A percentile compares a stretch with the other conserved stretches of the same genome.
These are phyloP conservation scores for Hylaea fasciaria DNA, from an alignment of 2,888 invertebrate genomes.

Conservation along the genomic window DNA sequence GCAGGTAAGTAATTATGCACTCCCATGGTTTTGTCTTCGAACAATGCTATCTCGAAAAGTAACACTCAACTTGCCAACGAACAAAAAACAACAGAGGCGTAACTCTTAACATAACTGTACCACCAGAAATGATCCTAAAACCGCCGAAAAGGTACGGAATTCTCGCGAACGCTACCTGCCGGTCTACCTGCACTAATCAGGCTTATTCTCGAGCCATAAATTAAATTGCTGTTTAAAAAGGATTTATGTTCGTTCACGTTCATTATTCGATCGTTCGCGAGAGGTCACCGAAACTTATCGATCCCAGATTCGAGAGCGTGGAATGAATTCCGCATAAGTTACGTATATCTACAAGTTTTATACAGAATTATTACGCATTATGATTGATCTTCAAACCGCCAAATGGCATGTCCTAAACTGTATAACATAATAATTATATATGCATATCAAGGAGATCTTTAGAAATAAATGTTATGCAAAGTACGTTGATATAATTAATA, in stretches of 20 bases:
- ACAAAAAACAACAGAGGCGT: conserved; percentile 61
- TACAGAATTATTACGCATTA: no score
- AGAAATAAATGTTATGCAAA: no score
- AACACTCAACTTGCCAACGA: conserved; percentile 44
- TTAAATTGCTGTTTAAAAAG: conserved; percentile 67
- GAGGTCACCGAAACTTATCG: conserved; percentile 36
- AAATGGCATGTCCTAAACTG: no score
- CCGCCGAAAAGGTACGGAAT: conserved; percentile 57
- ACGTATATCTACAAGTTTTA: neutral
- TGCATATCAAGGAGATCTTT: no score
- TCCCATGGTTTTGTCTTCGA: conserved; percentile 47
- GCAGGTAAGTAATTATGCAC: conserved; percentile 32
- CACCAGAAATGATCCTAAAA: conserved; percentile 70
- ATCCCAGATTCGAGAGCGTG: conserved; percentile 13
- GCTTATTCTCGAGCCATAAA: conserved; percentile 59
- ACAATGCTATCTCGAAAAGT: conserved; percentile 37
- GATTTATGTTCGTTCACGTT: conserved; percentile 69
- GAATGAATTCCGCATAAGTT: neutral
- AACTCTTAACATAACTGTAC: conserved; percentile 74
- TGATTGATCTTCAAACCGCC: no score
- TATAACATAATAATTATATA: no score
- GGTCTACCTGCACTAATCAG: conserved; percentile 76
- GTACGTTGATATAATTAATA: no score
- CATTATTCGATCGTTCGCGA: conserved; percentile 71
- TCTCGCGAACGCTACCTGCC: conserved; percentile 76